These are phyloP conservation scores for Galbula dea DNA, from an alignment of 2,113 vertebrate species.

Conservation along the genomic window DNA sequence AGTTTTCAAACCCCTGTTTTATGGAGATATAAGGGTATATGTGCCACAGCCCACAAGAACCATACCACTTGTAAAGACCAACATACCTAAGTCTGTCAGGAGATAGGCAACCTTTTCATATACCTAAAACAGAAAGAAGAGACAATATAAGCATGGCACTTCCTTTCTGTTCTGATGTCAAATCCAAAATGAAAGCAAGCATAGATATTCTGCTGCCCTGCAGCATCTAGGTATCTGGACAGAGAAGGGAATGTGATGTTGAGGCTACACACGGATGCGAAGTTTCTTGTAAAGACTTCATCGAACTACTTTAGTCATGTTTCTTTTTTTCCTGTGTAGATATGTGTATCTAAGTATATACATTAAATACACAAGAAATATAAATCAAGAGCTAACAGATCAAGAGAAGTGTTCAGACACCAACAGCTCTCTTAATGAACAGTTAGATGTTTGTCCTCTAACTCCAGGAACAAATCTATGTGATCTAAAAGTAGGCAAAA, in stretches of 20 bases:
- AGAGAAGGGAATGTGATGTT: not conserved
- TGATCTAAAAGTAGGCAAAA: not conserved
- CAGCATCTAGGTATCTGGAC: not conserved
- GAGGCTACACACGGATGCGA: not conserved
- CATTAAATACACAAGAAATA: not conserved
- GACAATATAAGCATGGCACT: not conserved
- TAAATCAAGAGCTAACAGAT: not conserved
- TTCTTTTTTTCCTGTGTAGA: not conserved
- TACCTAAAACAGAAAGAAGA: conserved; percentile 76
- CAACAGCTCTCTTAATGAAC: not conserved
- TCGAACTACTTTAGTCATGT: not conserved
- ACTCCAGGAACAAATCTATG: not conserved
- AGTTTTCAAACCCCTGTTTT: not conserved
- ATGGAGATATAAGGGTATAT: not conserved
- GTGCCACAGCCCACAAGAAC: not conserved
- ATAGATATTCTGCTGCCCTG: not conserved
- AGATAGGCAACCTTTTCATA: conserved; percentile 97
- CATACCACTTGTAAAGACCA: not conserved
- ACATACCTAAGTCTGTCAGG: conserved; percentile 93
- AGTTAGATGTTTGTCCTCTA: not conserved
- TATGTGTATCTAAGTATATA: not conserved
- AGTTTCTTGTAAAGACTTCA: not conserved
- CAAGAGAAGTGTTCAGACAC: not conserved
- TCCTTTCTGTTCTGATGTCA: not conserved
- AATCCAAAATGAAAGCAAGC: not conserved